Evolutionary conservation across 2,113 vertebrate species (phyloP).

Genomic region (Crocuta crocuta): DNA sequence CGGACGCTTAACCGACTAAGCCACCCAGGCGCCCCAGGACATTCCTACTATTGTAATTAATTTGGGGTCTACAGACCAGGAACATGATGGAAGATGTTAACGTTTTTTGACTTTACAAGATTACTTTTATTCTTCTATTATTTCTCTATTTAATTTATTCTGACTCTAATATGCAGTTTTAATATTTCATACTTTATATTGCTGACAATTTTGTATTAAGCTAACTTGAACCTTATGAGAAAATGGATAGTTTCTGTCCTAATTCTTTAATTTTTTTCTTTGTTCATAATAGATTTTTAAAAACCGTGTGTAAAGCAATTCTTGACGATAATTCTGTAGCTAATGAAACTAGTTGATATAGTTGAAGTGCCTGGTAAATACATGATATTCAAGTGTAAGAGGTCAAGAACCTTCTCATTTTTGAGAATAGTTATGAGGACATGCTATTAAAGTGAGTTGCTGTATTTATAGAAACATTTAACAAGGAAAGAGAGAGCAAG

Average conservation of each 20-base stretch:
- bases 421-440: neutral
- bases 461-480: neutral
- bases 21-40: no score
- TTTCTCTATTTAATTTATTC: slow-evolving; percentile 26
- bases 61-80: neutral
- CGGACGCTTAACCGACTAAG: no score
- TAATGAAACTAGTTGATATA: neutral
- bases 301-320: slow-evolving; percentile 11
- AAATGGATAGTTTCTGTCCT: neutral
- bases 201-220: neutral
- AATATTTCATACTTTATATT: neutral
- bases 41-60: neutral
- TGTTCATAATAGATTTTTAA: neutral
- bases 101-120: neutral
- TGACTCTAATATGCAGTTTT: neutral
- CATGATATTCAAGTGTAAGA: neutral
- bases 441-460: neutral
- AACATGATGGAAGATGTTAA: neutral
- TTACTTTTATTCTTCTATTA: neutral
- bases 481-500: neutral
- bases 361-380: neutral
- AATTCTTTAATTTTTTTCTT: slow-evolving; percentile 9
- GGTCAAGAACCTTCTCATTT: neutral
- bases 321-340: neutral
- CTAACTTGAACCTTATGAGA: neutral